Evolutionary conservation across 2,888 invertebrate species (phyloP), one percentile per base, ranked within the genome.

Genomic region (Nesidiocoris tenuis): DNA sequence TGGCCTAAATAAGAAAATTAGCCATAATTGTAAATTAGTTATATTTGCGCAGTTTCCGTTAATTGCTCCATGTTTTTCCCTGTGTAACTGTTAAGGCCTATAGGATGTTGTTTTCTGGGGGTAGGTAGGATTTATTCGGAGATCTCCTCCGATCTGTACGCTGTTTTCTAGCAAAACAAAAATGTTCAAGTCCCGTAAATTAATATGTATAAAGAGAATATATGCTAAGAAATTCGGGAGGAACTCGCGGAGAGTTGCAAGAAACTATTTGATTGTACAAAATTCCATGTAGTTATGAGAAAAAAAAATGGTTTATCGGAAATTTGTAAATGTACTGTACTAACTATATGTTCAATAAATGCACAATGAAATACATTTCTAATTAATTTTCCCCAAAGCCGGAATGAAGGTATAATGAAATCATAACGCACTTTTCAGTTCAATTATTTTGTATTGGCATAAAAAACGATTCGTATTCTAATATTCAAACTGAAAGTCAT

Each of bases 311-410:
- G 61, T n/a, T 22, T 70, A 59, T 70, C 57, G 22, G 67, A 39
- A 54, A 61, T 16, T 61, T 61, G 61, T 61, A 72, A 70, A 70
- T 72, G 72, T 72, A 72, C 23, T 63, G 72, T 72, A 63, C 61
- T 72, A 39, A 61, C 61, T 72, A 72, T 72, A 72, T 72, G 72
- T 72, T 72, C 72, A 72, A 72, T 72, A 72, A 72, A 72, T 72
- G 72, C 72, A 72, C 72, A 63, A 72, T 72, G 72, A 63, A 21
- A 39, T 39, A 39, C 39, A 39, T 3, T 39, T 39, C 39, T 3
- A 39, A 39, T 7, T 39, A 39, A 39, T 39, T 39, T 39, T 39
- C 39, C 3, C 39, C 12, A 3, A 12, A 39, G 5, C n/a, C n/a
- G n/a, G 12, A 39, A 39, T 12, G 39, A 39, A 39, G 39, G 39